Percentiles rank a stretch among this genome's conserved stretches.
These are phyloP conservation scores for Oligia fasciuncula DNA, from an alignment of 2,888 invertebrate species.

Conservation along the genomic window DNA sequence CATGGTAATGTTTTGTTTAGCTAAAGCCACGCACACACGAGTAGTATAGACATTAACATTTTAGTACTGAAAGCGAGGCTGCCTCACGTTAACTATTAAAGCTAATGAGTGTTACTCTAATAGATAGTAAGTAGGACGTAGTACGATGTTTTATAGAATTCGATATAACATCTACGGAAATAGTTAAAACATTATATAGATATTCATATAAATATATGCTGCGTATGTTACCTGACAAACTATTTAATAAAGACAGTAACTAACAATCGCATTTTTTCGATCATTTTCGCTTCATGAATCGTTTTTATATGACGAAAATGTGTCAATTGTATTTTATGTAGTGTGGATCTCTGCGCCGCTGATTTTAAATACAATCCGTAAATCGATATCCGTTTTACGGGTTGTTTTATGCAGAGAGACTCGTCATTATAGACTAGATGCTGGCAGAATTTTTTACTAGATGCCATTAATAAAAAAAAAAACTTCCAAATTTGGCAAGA, in stretches of 20 bases:
- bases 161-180: constrained; percentile 13
- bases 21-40: constrained; percentile 40
- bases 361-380: neutral
- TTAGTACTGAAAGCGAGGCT: constrained; percentile 36
- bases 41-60: constrained; percentile 23
- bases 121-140: neutral
- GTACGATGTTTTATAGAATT: constrained; percentile 17
- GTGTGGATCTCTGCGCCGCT: neutral
- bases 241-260: neutral
- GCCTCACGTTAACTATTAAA: neutral
- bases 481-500: constrained; percentile 6
- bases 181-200: neutral
- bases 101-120: neutral
- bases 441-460: neutral
- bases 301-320: neutral
- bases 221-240: neutral
- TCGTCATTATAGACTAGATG: neutral
- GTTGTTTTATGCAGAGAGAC: neutral
- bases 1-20: constrained; percentile 20
- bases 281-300: neutral
- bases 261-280: neutral
- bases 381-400: neutral
- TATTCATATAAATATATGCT: constrained; percentile 5
- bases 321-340: neutral
- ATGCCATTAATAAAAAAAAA: constrained; percentile 17